phyloP scores from a whole-genome alignment of 2,113 vertebrate genomes.

The Anolis sagrei region DNA sequence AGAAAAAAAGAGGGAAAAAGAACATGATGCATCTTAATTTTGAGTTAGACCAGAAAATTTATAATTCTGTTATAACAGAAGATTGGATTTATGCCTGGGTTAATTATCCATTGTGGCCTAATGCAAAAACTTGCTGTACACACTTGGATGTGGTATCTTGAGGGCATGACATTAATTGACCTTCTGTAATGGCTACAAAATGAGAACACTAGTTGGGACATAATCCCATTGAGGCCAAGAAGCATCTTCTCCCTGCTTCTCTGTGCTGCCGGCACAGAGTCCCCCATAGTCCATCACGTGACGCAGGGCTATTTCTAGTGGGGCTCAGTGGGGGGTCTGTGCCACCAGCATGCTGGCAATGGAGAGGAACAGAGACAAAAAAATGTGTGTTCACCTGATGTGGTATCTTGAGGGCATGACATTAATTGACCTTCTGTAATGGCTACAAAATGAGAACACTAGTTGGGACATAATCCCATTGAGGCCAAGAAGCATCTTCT shows the following conservation, averaged over 20 bases:
- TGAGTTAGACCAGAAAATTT: neutral
- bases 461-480: too few species aligned
- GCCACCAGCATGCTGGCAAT: too few species aligned
- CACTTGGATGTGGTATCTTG: neutral
- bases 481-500: too few species aligned
- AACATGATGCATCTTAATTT: neutral
- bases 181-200: neutral
- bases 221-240: too few species aligned
- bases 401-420: neutral
- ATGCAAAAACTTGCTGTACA: neutral
- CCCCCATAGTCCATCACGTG: neutral
- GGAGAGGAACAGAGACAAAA: too few species aligned
- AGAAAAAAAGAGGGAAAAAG: neutral
- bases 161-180: neutral
- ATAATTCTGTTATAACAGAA: neutral
- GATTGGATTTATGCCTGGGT: too few species aligned
- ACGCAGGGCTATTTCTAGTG: constrained; percentile 13
- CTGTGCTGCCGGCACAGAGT: too few species aligned
- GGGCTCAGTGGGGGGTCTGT: too few species aligned
- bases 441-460: neutral
- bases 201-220: neutral
- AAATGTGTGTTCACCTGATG: too few species aligned
- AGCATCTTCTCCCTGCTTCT: too few species aligned
- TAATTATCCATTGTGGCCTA: neutral
- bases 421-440: neutral